Base-by-base conservation (phyloP, 2,113 vertebrate species). In the Herpailurus yagouaroundi region DNA sequence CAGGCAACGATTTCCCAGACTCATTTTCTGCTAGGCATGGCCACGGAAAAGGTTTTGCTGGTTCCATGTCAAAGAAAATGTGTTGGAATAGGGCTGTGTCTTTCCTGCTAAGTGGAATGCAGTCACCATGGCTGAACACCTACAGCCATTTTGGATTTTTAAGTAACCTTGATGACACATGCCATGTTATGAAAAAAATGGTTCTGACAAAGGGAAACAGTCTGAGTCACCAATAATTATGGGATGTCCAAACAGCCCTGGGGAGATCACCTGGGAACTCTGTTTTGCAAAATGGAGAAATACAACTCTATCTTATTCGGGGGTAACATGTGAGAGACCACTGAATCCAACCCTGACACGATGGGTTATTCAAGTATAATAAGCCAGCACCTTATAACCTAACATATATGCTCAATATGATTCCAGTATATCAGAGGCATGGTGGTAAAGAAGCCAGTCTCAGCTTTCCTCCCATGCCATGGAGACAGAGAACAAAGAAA, bases 71-170 rank as follows among this genome's bases (percentile, higher is more conserved):
- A 71, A 29, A 16, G 4, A 27, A 63, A n/a, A 89, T 1, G 0
- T 45, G 7, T 18, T 29, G 2, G 16, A 10, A 21, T 73, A 55
- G 38, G 55, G 0, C 1, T 15, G 15, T 13, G 31, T 31, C 16
- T 18, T 82, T 86, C n/a, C 31, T 31, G 11, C 4, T 21, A 16
- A 23, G 8, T 16, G 14, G 31, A 60, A 73, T 7, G 10, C 23
- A 14, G n/a, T 45, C 8, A 0, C 50, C 55, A 48, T 6, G 31
- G 13, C 48, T 25, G n/a, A n/a, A 33, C 29, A 21, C 0, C 0
- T 18, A 1, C 0, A 10, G 23, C 41, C 19, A 29, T 33, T 5
- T 38, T 31, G 8, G 16, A 15, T 19, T 29, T 0, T 38, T 41
- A 48, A 3, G 16, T 19, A 16, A 63, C 4, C 7, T 60, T 36